Evolutionary conservation across 2,797 vertebrate genomes (phyloP), one percentile per base, ranked within the genome.

Genomic region (Cephalopachus bancanus): DNA sequence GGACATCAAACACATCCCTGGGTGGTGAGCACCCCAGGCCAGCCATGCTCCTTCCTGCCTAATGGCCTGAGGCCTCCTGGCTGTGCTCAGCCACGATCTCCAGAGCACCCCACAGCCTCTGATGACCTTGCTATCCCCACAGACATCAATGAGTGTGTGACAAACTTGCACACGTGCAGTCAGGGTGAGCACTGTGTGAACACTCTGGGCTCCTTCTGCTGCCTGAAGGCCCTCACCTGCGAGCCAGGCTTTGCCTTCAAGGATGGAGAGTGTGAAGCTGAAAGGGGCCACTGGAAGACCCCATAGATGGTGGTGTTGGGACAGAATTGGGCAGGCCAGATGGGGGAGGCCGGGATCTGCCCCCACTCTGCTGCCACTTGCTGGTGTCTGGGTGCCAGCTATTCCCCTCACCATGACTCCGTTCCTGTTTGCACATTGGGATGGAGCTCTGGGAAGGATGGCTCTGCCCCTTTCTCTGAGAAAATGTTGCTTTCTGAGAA

Each of bases 91-190:
- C 67, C 51, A 0, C 64, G 11, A 4, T 33, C 49, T 28, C 0
- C 3, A 51, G 55, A 33, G 33, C 20, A 1, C 5, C 84, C 44
- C 0, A 15, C 28, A 12, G 84, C n/a, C 51, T 86, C 93, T 95
- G 57, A 91, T 4, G 12, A 33, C 26, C 89, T 0, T 57, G 60
- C 90, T 91, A 69, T 97, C 51, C 85, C 96, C 53, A 12, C 98
- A 99, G 99, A 99, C 98, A 98, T 99, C 96, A 99, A 99, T 3
- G 99, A 99, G 98, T 99, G 99, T 22, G 96, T 98, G 91, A 98
- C 98, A 10, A 98, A 98, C 93, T 95, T 97, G 4, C 99, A 99
- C 98, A 99, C 98, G 4, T 37, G 99, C 98, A 98, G 37, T 94
- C 97, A 98, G 74, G 95, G 98, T 0, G 99, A 99, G 98, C 99